Percentiles rank a stretch among this genome's conserved stretches.
Conservation (phyloP, 2,113 vertebrate species). For the Pteronura brasiliensis region DNA sequence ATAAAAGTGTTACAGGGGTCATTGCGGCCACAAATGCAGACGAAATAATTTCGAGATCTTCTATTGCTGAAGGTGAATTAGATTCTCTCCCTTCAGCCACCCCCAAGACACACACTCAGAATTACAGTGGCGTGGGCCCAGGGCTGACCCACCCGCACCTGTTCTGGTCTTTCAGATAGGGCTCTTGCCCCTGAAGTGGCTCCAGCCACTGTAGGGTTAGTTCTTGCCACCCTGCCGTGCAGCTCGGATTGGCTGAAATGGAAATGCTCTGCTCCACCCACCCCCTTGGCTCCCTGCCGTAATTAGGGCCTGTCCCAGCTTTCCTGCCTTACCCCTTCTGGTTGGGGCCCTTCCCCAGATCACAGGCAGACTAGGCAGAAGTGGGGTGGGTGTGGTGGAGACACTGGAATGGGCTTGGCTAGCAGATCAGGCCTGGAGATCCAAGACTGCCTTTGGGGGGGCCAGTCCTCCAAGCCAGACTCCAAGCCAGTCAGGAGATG, state of each 20-base stretch:
- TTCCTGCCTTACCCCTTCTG: neutral
- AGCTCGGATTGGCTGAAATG: neutral
- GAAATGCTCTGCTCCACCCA: neutral
- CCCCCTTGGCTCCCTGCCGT: neutral
- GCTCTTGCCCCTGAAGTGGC: neutral
- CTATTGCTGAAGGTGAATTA: neutral
- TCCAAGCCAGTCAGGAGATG: neutral
- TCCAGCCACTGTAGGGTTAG: neutral
- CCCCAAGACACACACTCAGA: neutral
- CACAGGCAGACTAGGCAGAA: neutral
- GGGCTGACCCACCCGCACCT: neutral
- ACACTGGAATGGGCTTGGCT: neutral
- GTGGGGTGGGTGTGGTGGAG: neutral
- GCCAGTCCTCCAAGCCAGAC: neutral
- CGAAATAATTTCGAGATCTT: neutral
- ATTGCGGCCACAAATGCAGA: neutral
- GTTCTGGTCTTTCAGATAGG: neutral
- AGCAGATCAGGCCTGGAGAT: neutral
- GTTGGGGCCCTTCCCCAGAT: neutral
- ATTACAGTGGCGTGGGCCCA: neutral
- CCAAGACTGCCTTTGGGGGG: neutral
- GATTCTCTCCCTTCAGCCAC: neutral
- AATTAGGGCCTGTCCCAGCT: neutral
- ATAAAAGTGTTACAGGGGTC: neutral
- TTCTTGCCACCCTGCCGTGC: rapidly evolving